A percentile compares a stretch with the other conserved stretches of the same genome.
phyloP scores from a whole-genome alignment of 2,113 vertebrate species.

The Caranx melampygus region DNA sequence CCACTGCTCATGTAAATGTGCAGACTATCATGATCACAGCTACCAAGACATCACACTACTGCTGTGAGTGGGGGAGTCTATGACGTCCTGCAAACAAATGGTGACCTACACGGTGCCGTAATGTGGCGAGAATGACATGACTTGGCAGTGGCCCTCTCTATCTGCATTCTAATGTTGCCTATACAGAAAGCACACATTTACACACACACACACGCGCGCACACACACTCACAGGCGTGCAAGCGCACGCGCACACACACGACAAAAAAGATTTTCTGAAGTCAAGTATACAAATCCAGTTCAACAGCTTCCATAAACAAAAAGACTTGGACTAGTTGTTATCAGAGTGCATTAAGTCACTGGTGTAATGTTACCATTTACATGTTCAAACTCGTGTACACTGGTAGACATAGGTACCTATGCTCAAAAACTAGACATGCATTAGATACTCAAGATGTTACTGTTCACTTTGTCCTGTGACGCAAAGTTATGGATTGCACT shows the following conservation, averaged over 20 bases:
- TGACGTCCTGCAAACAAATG: constrained; percentile 23
- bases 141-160: constrained; percentile 57
- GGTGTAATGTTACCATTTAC: constrained; percentile 72
- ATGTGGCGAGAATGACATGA: constrained; percentile 38
- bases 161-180: constrained; percentile 62
- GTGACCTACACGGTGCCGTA: constrained; percentile 22
- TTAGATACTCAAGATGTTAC: constrained; percentile 67
- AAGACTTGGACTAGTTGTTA: constrained; percentile 60
- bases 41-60: constrained; percentile 43
- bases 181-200: constrained; percentile 68
- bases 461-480: constrained; percentile 42
- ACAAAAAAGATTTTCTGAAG: constrained; percentile 58
- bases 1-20: constrained; percentile 40
- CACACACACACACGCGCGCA: constrained; percentile 33
- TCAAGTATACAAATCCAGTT: constrained; percentile 72
- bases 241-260: neutral
- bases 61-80: constrained; percentile 14
- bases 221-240: constrained; percentile 23
- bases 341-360: constrained; percentile 77
- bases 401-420: constrained; percentile 67
- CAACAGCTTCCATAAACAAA: constrained; percentile 64
- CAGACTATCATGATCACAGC: constrained; percentile 52
- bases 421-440: constrained; percentile 76
- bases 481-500: constrained; percentile 33
- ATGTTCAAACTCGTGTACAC: constrained; percentile 74